A percentile compares a stretch with the other conserved stretches of the same genome.
These are phyloP conservation scores for Odocoileus virginianus DNA, from an alignment of 2,113 vertebrate species.

Conservation along the genomic window DNA sequence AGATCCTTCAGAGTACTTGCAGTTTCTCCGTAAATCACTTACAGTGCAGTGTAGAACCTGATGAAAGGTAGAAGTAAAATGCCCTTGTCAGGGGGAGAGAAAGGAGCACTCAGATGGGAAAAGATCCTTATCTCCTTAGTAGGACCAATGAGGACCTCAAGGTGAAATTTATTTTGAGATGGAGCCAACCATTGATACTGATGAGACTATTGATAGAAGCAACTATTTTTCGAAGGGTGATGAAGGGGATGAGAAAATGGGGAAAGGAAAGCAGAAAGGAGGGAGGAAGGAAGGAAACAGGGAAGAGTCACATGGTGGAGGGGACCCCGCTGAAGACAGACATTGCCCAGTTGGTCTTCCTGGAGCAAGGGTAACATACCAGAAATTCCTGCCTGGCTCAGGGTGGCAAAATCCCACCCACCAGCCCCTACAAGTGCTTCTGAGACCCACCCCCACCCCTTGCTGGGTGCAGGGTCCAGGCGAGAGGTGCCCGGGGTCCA, in stretches of 20 bases:
- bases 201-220: neutral
- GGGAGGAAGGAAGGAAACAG: neutral
- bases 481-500: fast-evolving
- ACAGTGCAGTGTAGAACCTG: neutral
- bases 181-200: neutral
- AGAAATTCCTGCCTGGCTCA: neutral
- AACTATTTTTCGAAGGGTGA: neutral
- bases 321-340: neutral
- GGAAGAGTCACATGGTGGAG: neutral
- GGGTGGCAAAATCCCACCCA: neutral
- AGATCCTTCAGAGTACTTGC: neutral
- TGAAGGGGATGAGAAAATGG: neutral
- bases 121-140: neutral
- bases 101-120: neutral
- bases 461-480: neutral
- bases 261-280: neutral
- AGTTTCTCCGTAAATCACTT: neutral
- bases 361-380: neutral
- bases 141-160: neutral
- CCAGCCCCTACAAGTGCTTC: neutral
- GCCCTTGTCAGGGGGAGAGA: fast-evolving
- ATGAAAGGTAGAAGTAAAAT: neutral
- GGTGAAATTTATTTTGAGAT: neutral
- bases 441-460: neutral
- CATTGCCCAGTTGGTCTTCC: neutral